These are phyloP conservation scores for Champsocephalus esox DNA, from an alignment of 2,797 vertebrate species.

Conservation along the genomic window DNA sequence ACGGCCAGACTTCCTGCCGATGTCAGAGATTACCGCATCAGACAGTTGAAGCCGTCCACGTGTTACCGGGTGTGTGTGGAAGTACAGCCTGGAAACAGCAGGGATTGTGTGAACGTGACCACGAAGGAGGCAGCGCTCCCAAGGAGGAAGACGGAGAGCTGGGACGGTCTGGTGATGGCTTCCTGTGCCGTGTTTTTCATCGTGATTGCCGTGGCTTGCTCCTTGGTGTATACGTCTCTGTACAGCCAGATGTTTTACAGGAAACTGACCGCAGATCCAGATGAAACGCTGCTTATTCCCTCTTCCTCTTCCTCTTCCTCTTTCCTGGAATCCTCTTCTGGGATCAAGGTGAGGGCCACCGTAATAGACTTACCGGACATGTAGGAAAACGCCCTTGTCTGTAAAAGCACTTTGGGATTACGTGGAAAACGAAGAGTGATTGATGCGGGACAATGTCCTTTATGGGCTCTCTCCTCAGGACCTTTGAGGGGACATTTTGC, in stretches of 20 bases:
- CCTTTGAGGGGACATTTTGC: constrained; percentile 38
- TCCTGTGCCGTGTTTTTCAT: constrained; percentile 85
- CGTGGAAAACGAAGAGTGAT: constrained; percentile 56
- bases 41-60: constrained; percentile 89
- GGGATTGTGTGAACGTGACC: constrained; percentile 90
- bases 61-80: constrained; percentile 92
- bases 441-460: constrained; percentile 71
- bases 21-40: constrained; percentile 91
- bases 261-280: constrained; percentile 78
- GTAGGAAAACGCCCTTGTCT: constrained; percentile 71
- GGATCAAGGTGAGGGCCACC: constrained; percentile 90
- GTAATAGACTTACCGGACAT: constrained; percentile 89
- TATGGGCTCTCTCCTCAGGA: constrained; percentile 72
- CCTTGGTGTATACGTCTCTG: constrained; percentile 84
- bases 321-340: constrained; percentile 71
- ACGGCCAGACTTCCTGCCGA: constrained; percentile 90
- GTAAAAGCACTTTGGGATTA: constrained; percentile 55
- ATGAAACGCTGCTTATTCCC: constrained; percentile 78
- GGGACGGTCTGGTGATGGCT: constrained; percentile 80
- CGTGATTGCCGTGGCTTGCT: constrained; percentile 83
- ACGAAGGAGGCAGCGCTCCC: constrained; percentile 83
- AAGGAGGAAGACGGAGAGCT: constrained; percentile 68
- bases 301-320: constrained; percentile 78
- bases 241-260: constrained; percentile 79
- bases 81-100: constrained; percentile 85